These are phyloP conservation scores for Siniperca obscura DNA, from an alignment of 2,797 vertebrate genomes.

Conservation along the genomic window DNA sequence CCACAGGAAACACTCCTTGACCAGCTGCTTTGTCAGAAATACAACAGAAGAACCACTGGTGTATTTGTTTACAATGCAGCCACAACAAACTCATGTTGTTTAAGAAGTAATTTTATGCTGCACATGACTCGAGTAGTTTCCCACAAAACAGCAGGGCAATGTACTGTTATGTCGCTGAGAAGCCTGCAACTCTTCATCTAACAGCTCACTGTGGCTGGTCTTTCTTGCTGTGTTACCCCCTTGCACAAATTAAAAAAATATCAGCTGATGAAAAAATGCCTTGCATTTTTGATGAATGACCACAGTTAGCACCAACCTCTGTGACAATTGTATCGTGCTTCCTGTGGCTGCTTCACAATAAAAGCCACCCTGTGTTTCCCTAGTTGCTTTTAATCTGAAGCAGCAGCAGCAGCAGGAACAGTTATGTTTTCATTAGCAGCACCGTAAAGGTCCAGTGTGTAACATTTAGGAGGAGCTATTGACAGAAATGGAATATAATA, in stretches of 20 bases:
- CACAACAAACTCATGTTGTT: conserved; percentile 20
- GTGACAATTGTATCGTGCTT: conserved; percentile 2
- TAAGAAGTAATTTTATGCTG: conserved; percentile 4
- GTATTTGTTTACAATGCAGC: conserved; percentile 15
- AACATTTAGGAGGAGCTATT: no score
- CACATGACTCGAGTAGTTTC: background rate
- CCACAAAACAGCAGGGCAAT: conserved; percentile 1
- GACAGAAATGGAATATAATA: no score
- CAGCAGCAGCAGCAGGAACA: background rate
- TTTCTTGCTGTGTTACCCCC: background rate
- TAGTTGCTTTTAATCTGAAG: background rate
- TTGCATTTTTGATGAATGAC: background rate
- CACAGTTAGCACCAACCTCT: background rate
- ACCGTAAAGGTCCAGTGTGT: background rate
- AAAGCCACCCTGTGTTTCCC: background rate
- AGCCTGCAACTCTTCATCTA: background rate
- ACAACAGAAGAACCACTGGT: background rate
- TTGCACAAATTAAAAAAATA: background rate
- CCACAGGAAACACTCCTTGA: background rate
- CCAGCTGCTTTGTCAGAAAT: conserved; percentile 13
- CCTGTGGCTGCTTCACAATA: conserved; percentile 19
- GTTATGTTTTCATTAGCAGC: conserved; percentile 8
- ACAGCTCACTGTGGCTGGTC: background rate
- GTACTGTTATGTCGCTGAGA: background rate
- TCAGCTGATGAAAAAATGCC: background rate